phyloP scores from a whole-genome alignment of 2,113 vertebrate species.

The Leuciscus idus region DNA sequence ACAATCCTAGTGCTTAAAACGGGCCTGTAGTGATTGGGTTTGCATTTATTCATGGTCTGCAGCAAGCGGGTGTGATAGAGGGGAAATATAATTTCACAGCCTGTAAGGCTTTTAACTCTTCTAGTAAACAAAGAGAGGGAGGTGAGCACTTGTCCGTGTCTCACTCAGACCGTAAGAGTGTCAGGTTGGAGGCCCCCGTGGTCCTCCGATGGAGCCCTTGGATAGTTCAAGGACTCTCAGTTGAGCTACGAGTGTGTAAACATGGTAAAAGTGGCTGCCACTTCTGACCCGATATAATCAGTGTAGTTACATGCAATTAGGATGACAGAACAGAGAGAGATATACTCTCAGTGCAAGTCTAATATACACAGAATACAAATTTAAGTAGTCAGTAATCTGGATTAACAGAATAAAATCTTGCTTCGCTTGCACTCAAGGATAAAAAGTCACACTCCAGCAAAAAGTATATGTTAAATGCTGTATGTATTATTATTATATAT shows the following conservation, averaged over 20 bases:
- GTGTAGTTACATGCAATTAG: constrained; percentile 17
- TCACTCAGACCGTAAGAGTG: constrained; percentile 37
- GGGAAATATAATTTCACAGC: constrained; percentile 76
- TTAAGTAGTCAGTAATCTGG: background rate
- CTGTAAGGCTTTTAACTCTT: constrained; percentile 67
- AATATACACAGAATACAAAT: background rate
- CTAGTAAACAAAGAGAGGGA: constrained; percentile 63
- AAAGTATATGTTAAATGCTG: too few species aligned
- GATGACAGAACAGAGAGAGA: background rate
- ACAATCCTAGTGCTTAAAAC: constrained; percentile 67
- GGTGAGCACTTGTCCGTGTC: constrained; percentile 44
- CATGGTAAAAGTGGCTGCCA: constrained; percentile 54
- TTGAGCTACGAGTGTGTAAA: constrained; percentile 58
- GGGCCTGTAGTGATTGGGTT: constrained; percentile 63
- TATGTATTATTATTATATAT: too few species aligned
- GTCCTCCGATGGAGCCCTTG: constrained; percentile 41
- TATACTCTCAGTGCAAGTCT: background rate
- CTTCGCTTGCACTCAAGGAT: background rate
- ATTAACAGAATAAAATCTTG: background rate
- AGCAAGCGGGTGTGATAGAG: constrained; percentile 40
- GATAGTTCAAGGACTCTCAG: constrained; percentile 51
- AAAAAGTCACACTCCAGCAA: background rate
- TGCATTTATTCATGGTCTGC: constrained; percentile 64
- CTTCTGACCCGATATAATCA: constrained; percentile 55
- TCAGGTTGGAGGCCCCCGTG: constrained; percentile 21